Conservation (phyloP, 2,797 vertebrate species). For the Babyrousa celebensis region DNA sequence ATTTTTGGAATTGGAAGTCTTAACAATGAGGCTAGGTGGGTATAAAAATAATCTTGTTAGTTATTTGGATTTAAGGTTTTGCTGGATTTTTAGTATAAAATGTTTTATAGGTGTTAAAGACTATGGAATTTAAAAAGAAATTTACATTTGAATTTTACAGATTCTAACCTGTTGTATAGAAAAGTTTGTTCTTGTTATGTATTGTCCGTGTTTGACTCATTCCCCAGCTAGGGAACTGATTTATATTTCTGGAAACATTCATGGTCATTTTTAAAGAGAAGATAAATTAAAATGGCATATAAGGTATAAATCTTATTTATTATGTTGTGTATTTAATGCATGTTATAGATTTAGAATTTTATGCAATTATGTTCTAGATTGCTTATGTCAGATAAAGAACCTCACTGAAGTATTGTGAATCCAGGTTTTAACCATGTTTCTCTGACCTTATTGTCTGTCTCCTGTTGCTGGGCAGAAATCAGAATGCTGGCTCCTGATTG, state of each 20-base stretch:
- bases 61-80: conserved; percentile 58
- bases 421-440: conserved; percentile 74
- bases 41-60: conserved; percentile 54
- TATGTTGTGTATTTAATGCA: conserved; percentile 53
- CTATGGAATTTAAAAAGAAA: neutral
- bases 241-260: conserved; percentile 71
- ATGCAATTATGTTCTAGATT: conserved; percentile 87
- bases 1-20: conserved; percentile 62
- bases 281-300: conserved; percentile 60
- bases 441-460: conserved; percentile 87
- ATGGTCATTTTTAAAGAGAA: conserved; percentile 59
- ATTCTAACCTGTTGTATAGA: conserved; percentile 59
- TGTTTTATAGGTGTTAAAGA: conserved; percentile 35
- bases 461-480: conserved; percentile 91
- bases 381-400: conserved; percentile 80
- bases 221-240: conserved; percentile 54
- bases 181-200: conserved; percentile 50
- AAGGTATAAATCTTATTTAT: conserved; percentile 41
- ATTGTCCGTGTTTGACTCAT: conserved; percentile 64
- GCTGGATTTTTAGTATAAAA: conserved; percentile 59
- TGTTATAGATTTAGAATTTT: conserved; percentile 63
- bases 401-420: conserved; percentile 71
- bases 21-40: conserved; percentile 5
- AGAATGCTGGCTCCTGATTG: conserved; percentile 88
- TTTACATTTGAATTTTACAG: conserved; percentile 46